phyloP scores from a whole-genome alignment of 1,140 invertebrate species.

The Arctopsyche grandis region DNA sequence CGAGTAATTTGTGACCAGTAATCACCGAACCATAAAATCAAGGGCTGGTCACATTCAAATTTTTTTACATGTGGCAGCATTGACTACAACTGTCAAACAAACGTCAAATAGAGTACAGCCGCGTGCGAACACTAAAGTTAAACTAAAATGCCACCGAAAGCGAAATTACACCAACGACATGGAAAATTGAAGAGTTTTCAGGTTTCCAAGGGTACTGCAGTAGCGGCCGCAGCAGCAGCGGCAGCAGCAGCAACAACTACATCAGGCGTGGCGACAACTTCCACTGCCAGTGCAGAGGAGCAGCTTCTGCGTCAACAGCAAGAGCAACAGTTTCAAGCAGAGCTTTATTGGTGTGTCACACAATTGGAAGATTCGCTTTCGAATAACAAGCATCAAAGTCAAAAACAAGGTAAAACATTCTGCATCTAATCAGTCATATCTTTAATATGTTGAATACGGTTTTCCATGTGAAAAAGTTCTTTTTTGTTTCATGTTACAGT shows the following conservation, averaged over 20 bases:
- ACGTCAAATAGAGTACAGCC: too few relatives aligned
- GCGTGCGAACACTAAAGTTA: too few relatives aligned
- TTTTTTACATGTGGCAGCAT: too few relatives aligned
- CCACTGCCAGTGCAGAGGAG: not conserved
- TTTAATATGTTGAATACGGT: not conserved
- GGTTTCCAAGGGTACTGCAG: not conserved
- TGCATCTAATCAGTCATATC: constrained; percentile 47
- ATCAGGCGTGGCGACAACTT: constrained; percentile 22
- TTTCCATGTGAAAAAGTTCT: too few relatives aligned
- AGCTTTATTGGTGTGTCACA: constrained; percentile 81
- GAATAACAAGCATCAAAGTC: constrained; percentile 68
- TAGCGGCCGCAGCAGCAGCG: not conserved
- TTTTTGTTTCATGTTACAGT: constrained; percentile 58
- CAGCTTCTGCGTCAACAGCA: constrained; percentile 58
- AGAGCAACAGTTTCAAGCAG: constrained; percentile 76
- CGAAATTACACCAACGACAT: constrained; percentile 42
- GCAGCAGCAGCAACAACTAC: constrained; percentile 1
- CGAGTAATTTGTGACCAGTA: too few relatives aligned
- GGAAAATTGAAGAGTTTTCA: constrained; percentile 49
- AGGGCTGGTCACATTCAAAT: too few relatives aligned
- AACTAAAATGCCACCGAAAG: constrained; percentile 45
- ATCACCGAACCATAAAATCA: too few relatives aligned
- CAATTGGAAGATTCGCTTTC: constrained; percentile 71
- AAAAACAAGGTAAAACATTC: constrained; percentile 68
- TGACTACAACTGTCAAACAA: too few relatives aligned